Evolutionary conservation across 2,888 invertebrate species (phyloP), one percentile per base, ranked within the genome.

Genomic region (Nebria brevicollis): DNA sequence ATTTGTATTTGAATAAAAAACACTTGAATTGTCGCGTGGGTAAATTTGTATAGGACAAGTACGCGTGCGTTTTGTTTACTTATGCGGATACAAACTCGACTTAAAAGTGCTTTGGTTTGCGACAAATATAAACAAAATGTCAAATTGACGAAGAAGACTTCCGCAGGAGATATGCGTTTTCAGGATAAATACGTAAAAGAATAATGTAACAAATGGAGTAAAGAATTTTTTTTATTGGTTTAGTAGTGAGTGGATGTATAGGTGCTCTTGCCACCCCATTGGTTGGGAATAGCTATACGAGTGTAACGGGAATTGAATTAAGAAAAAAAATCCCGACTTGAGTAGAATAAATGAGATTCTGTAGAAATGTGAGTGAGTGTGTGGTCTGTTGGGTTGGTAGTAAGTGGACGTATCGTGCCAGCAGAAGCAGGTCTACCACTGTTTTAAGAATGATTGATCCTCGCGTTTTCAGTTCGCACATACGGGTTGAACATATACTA

Each of bases 401-500:
- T 13, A 6, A 7, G 54, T 54, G 1, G 54, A 54, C 54, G 54
- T 54, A 7, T 2, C 11, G 54, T 7, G 54, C 54, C 4, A 54
- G 7, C 54, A 54, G 54, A 54, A 54, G 54, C 54, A 54, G 54
- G 54, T 13, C 11, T 54, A 54, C 11, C 8, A 54, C 54, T 54
- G 7, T 54, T 54, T 54, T 54, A 54, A 54, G 4, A 54, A 54
- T 54, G 54, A 54, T 54, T 54, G 54, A 54, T 54, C 54, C 54
- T 54, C 54, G 54, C 54, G 54, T 54, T 54, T 54, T 54, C 54
- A 54, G 54, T 54, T 54, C 54, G 54, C 54, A 54, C 54, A 54
- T 54, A 54, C 54, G 13, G 34, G 5, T 5, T 34, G 0, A 54
- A 1, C 54, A 54, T 54, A 11, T 4, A 54, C 0, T 20, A 20